Percentiles rank a stretch among this genome's conserved stretches.
These are phyloP conservation scores for Hydractinia echinata DNA, from an alignment of 30 jellyfish, hydroid and myxozoan species.

Conservation along the genomic window DNA sequence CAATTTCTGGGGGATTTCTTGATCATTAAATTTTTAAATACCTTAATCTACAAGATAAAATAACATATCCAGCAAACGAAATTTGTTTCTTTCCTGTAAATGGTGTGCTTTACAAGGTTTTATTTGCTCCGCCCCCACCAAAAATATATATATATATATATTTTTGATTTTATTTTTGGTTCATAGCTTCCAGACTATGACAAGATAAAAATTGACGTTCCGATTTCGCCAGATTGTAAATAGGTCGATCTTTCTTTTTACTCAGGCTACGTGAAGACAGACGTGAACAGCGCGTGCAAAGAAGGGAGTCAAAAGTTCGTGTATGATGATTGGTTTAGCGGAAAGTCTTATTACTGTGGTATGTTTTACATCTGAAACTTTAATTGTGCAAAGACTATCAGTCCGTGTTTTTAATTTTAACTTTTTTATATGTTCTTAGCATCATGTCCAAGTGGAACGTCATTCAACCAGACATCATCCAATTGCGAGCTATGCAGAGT, in stretches of 20 bases:
- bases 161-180: background rate
- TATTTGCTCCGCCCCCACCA: no score
- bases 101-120: no score
- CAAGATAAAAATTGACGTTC: background rate
- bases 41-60: no score
- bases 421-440: constrained; percentile 31
- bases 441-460: constrained; percentile 70
- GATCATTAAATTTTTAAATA: no score
- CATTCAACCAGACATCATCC: constrained; percentile 29
- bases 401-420: no score
- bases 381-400: no score
- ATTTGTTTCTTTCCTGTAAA: no score
- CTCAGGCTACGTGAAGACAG: background rate
- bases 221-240: background rate
- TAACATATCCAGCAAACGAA: no score
- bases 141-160: no score
- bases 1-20: no score
- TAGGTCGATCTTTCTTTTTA: background rate
- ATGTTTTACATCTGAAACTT: background rate
- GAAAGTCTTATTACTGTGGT: constrained; percentile 61
- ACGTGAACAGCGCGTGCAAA: constrained; percentile 36
- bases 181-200: no score
- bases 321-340: constrained; percentile 52
- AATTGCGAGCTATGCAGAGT: constrained; percentile 49
- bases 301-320: constrained; percentile 48